Base-by-base conservation (phyloP, 2,797 vertebrate genomes). In the Parambassis ranga region DNA sequence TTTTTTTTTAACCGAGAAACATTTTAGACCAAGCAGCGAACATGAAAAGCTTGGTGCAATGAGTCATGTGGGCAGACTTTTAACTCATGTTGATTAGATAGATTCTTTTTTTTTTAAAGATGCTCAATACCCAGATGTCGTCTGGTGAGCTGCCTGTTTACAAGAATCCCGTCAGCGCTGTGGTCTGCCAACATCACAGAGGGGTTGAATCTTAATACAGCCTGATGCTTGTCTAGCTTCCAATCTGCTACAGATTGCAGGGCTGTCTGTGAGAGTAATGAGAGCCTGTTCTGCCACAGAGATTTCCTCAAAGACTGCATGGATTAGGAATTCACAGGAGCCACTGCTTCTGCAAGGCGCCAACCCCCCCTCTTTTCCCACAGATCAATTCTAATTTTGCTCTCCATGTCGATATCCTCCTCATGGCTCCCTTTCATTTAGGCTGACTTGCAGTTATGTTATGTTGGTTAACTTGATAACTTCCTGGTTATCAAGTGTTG, bases 311-410 rank as follows among this genome's bases (percentile, higher is more conserved):
- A 82, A 87, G 66, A 63, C 70, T 1, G 31, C 66, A n/a, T 10
- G 77, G 81, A 87, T 90, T 90, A 89, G 69, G 76, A 83, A 88
- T 85, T 87, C 87, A 75, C 70, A 69, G 74, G 73, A 79, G 77
- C 53, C 9, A 16, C 62, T 31, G 56, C 56, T 71, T 49, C 67
- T 66, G 74, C 57, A 30, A 62, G 73, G 65, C 31, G 15, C 41
- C 60, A 64, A 57, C 69, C 74, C 67, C 39, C 61, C 67, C 39
- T 61, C 71, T 67, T 76, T 48, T 68, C 44, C 65, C 52, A 38
- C 67, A 57, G 77, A 89, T 89, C 85, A 84, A 87, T 87, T 84
- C 64, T 73, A 79, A 83, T 86, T 83, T 68, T 76, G 58, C 77
- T 62, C 60, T 77, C 51, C n/a, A 1, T 57, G 71, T 86, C 76